phyloP scores from a whole-genome alignment of 1,140 invertebrate species.

The Drosophila nasuta region DNA sequence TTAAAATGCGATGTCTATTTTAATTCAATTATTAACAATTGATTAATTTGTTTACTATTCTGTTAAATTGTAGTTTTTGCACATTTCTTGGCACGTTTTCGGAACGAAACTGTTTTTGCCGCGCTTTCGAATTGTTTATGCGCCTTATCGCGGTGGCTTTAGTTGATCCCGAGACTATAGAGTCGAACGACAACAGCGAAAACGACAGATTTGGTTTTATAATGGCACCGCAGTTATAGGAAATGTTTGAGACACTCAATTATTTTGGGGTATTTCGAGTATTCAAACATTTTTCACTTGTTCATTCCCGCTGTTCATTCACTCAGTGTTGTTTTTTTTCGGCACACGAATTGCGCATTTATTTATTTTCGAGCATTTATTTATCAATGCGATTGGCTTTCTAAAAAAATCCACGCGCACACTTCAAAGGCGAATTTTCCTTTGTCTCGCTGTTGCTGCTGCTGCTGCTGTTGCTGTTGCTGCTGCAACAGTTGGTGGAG shows the following conservation, averaged over 20 bases:
- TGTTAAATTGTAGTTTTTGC: neutral
- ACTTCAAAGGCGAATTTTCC: slow-evolving; percentile 51
- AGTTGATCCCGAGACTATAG: slow-evolving; percentile 11
- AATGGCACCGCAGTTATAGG: neutral
- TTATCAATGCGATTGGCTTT: slow-evolving; percentile 59
- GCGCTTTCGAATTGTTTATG: neutral
- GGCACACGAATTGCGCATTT: slow-evolving; percentile 18
- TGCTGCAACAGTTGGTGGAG: neutral
- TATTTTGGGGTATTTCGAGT: slow-evolving; percentile 13
- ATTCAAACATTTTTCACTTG: slow-evolving; percentile 13
- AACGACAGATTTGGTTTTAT: neutral
- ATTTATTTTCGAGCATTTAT: slow-evolving; percentile 28
- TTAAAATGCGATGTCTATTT: too few relatives aligned
- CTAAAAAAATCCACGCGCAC: slow-evolving; percentile 44
- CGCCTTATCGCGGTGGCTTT: slow-evolving; percentile 27
- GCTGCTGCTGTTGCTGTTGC: too few relatives aligned
- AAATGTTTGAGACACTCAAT: slow-evolving; percentile 6
- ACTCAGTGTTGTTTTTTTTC: neutral
- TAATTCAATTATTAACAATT: neutral
- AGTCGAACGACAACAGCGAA: neutral
- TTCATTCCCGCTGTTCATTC: slow-evolving; percentile 6
- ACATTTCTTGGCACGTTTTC: neutral
- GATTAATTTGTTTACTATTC: neutral
- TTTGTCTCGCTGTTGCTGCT: slow-evolving; percentile 10
- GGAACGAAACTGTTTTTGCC: slow-evolving; percentile 1